phyloP scores from a whole-genome alignment of 2,113 vertebrate genomes.

The Carollia perspicillata region DNA sequence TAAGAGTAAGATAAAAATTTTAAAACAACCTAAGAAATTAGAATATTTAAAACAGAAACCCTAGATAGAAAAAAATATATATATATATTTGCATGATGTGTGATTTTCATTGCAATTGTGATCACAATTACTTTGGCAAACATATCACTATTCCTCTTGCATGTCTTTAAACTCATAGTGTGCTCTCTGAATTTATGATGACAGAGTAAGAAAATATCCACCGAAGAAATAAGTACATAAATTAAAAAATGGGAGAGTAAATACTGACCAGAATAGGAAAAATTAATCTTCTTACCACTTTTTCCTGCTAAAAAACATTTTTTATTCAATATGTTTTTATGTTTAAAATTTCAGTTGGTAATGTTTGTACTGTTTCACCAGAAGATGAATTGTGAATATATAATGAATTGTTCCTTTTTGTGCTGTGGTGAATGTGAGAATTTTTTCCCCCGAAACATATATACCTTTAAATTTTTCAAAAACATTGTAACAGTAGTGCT shows the following conservation, averaged over 20 bases:
- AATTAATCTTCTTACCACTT: background rate
- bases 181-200: background rate
- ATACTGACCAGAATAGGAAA: background rate
- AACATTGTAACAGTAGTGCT: background rate
- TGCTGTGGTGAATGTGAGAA: background rate
- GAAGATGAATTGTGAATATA: background rate
- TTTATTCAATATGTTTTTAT: background rate
- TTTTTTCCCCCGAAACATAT: background rate
- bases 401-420: background rate
- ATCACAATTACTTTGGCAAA: background rate
- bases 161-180: background rate
- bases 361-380: background rate
- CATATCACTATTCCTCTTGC: background rate
- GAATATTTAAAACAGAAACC: background rate
- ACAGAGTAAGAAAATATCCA: background rate
- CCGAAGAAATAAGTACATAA: background rate
- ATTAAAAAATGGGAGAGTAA: background rate
- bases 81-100: background rate
- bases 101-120: background rate
- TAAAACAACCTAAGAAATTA: background rate
- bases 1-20: background rate
- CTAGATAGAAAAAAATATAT: background rate
- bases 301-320: background rate
- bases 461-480: background rate
- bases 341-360: background rate